Evolutionary conservation across 2,797 vertebrate genomes (phyloP), one percentile per base, ranked within the genome.

Genomic region (Agapornis canus): DNA sequence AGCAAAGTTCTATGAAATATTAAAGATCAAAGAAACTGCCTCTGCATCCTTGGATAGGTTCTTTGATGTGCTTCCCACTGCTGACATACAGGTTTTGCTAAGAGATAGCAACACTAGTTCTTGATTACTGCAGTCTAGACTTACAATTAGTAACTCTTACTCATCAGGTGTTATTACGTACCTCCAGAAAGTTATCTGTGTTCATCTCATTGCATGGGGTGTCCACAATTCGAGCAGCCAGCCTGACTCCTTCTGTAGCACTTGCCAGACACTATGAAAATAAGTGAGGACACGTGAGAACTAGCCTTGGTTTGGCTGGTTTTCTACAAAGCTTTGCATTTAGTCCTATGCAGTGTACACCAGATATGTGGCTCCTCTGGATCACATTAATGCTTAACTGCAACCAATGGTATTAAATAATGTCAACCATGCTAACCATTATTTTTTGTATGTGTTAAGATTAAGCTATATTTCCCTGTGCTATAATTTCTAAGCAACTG

Each of bases 181-280:
- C 99, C 97, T 99, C 98, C 27, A 99, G 97, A 96, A 99, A 99
- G 91, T 95, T 97, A 79, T 99, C 99, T 0, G 99, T 99, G 95
- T 99, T 99, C 99, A 99, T 99, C 98, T 99, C 99, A 15, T 97
- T 99, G 97, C 99, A 99, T 0, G 99, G 99, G 0, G 99, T 99
- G 98, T 99, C 99, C 96, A 99, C 99, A 12, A 99, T 99, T 22
- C 99, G 98, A 76, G 99, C 99, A 2, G 99, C 99, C 97, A 99
- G 96, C 35, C 99, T 98, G 60, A 99, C 98, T 2, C 99, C 99
- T 27, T 99, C 99, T 1, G 99, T 98, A 64, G 98, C 98, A 2
- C 97, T 99, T 60, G 98, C 92, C 92, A 99, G 97, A 94, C 99
- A 99, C 99, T 99, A 89, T 21, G 18, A 61, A 52, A 56, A 87